Conservation (phyloP, 2,888 invertebrate species). For the Eubasilissa splendida region DNA sequence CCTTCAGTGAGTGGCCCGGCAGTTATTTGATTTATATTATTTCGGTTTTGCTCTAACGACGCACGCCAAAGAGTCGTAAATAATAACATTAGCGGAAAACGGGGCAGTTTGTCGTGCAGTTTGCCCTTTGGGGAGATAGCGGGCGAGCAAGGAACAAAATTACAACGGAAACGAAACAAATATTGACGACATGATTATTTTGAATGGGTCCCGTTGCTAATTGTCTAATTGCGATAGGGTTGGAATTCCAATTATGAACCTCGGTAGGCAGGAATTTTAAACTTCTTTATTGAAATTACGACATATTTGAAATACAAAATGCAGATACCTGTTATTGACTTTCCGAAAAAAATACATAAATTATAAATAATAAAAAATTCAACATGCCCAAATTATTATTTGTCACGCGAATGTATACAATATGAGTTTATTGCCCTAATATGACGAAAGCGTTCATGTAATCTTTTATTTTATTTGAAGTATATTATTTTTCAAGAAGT, state of each 20-base stretch:
- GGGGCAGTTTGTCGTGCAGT: slow-evolving; percentile 39
- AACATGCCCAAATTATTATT: slow-evolving; percentile 10
- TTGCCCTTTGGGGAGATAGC: slow-evolving; percentile 40
- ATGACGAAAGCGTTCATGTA: too few species aligned
- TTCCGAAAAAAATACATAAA: background rate
- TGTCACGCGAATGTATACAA: slow-evolving; percentile 22
- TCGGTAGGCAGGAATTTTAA: background rate
- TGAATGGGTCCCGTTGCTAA: background rate
- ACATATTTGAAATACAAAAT: background rate
- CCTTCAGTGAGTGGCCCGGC: slow-evolving; percentile 24
- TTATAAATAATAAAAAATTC: background rate
- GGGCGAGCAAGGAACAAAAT: slow-evolving; percentile 33
- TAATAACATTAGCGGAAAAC: slow-evolving; percentile 52
- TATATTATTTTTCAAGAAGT: too few species aligned
- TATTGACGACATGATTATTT: slow-evolving; percentile 38
- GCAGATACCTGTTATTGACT: slow-evolving; percentile 4
- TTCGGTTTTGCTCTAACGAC: slow-evolving; percentile 50
- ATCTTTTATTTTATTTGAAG: too few species aligned
- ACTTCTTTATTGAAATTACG: background rate
- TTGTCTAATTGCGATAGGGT: background rate
- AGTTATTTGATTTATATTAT: slow-evolving; percentile 57
- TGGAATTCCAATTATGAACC: slow-evolving; percentile 14
- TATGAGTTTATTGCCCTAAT: background rate
- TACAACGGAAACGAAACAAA: slow-evolving; percentile 42
- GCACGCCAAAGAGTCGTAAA: slow-evolving; percentile 55